Evolutionary conservation across 2,113 vertebrate species (phyloP), one percentile per base, ranked within the genome.

Genomic region (Rhinichthys klamathensis): DNA sequence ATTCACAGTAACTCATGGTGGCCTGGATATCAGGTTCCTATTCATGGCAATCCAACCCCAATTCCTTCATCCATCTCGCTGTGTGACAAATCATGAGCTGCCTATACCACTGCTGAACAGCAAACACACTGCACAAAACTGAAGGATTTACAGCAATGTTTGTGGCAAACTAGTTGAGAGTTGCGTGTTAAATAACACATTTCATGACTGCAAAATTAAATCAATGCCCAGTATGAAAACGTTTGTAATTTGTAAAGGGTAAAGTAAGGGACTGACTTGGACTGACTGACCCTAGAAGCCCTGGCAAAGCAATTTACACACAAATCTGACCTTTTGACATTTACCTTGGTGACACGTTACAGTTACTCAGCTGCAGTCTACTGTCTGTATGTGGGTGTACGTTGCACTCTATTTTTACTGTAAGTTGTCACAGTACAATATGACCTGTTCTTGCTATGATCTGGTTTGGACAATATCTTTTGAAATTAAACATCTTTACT

Each of bases 31-130:
- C 90, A 81, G 79, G 87, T 91, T 92, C 87, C 49, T 16, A 46
- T 30, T 18, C 15, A 60, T 25, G 79, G 87, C 81, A 87, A 79
- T 85, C 46, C 77, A 85, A 87, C 69, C 80, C 38, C 13, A 41
- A 73, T 51, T 51, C 85, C 67, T 75, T 44, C 73, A 56, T 78
- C 72, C 84, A 78, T 27, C 85, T 51, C 76, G 1, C 80, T 83
- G 83, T 79, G 60, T 79, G 80, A 84, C 80, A 80, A 78, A 88
- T 83, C 91, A 92, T 90, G 92, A 90, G 75, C 54, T 30, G 70
- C 41, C 38, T 73, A 46, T 35, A 69, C 67, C 25, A 18, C 35
- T 65, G 77, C 32, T 58, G 32, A 32, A 23, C 60, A 46, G 69
- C 35, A 72, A 56, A 49, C 72, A 65, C 4, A 79, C 15, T 2